Conservation (phyloP, 2,888 invertebrate genomes). For the Tenthredo amoena region DNA sequence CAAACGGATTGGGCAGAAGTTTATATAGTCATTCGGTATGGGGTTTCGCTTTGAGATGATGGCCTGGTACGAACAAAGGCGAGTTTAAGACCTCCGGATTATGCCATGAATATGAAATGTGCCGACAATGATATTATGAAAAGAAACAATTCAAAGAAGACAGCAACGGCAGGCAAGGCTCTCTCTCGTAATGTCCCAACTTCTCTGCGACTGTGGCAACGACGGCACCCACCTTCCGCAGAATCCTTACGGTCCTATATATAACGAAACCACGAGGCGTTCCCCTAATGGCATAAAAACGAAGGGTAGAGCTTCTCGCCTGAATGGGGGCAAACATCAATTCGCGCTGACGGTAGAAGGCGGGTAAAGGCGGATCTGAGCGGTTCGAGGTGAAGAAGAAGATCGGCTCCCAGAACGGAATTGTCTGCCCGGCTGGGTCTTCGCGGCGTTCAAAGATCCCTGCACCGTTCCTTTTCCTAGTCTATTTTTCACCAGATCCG, state of each 20-base stretch:
- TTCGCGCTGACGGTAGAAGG: conserved; percentile 64
- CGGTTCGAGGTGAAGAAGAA: conserved; percentile 52
- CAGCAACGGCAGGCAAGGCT: background rate
- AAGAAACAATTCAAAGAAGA: conserved; percentile 34
- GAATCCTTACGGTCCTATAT: conserved; percentile 54
- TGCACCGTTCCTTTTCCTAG: background rate
- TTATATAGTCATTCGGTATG: background rate
- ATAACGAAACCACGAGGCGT: conserved; percentile 62
- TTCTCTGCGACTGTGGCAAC: conserved; percentile 33
- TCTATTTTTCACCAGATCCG: background rate
- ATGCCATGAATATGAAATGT: conserved; percentile 31
- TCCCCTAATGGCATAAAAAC: conserved; percentile 66
- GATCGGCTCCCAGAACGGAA: conserved; percentile 60
- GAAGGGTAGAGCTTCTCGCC: conserved; percentile 61
- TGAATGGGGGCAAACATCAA: conserved; percentile 67
- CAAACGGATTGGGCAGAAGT: conserved; percentile 20
- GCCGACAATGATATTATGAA: conserved; percentile 38
- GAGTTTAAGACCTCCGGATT: conserved; percentile 26
- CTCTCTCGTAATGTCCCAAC: background rate
- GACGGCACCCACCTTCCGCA: background rate
- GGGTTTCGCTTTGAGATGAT: background rate
- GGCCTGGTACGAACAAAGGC: conserved; percentile 21
- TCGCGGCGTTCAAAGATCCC: conserved; percentile 39
- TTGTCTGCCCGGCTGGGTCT: conserved; percentile 62
- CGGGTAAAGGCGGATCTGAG: conserved; percentile 56